Evolutionary conservation across 2,888 invertebrate species (phyloP).

Genomic region (Lamproptera curius): DNA sequence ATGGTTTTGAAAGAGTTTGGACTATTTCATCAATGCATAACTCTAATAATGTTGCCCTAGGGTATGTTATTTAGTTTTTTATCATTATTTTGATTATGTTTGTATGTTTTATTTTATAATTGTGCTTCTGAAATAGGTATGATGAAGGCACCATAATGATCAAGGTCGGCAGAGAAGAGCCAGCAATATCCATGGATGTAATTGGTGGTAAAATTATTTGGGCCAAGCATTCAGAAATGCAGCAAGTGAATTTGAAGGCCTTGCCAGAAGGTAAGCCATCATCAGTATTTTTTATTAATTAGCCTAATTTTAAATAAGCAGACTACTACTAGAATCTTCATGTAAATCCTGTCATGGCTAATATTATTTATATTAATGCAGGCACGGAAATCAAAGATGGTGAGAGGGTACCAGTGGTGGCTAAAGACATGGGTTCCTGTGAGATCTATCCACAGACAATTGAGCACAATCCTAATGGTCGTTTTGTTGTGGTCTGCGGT

Average conservation of each 20-base stretch:
- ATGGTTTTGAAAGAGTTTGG: slow-evolving; percentile 99
- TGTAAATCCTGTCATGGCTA: too few species aligned
- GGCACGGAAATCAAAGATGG: slow-evolving; percentile 90
- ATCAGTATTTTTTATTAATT: too few species aligned
- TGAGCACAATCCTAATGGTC: slow-evolving; percentile 98
- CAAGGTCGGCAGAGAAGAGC: slow-evolving; percentile 98
- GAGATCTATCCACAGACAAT: slow-evolving; percentile 99
- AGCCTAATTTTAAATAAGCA: not conserved
- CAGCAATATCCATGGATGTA: slow-evolving; percentile 99
- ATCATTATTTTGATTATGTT: slow-evolving; percentile 1
- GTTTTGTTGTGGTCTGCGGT: slow-evolving; percentile 95
- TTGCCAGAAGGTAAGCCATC: slow-evolving; percentile 84
- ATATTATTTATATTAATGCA: slow-evolving; percentile 32
- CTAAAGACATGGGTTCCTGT: slow-evolving; percentile 99
- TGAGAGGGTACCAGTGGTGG: slow-evolving; percentile 93
- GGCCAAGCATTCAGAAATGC: slow-evolving; percentile 99
- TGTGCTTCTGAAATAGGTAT: slow-evolving; percentile 70
- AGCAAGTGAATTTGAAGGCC: slow-evolving; percentile 95
- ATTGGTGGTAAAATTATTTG: slow-evolving; percentile 99
- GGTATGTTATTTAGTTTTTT: slow-evolving; percentile 63
- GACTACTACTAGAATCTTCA: too few species aligned
- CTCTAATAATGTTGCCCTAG: slow-evolving; percentile 97
- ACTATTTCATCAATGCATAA: slow-evolving; percentile 95
- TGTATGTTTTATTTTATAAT: not conserved
- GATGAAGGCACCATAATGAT: slow-evolving; percentile 98